Conservation (phyloP, 2,113 vertebrate genomes). For the Phalacrocorax pelagicus region DNA sequence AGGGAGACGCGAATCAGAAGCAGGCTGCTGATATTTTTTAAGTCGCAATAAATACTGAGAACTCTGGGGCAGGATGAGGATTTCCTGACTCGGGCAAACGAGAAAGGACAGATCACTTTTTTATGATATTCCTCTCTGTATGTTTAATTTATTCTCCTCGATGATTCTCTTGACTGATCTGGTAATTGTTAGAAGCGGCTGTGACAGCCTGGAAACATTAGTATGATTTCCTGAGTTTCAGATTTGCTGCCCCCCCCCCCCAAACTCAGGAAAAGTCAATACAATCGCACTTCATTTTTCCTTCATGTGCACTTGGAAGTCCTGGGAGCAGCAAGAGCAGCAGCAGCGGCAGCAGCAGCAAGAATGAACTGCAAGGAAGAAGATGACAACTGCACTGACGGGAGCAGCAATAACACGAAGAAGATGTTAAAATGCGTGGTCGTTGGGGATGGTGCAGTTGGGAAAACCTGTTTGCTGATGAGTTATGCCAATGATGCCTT, state of each 20-base stretch:
- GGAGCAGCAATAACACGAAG: constrained; percentile 53
- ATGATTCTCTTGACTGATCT: constrained; percentile 56
- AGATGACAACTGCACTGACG: constrained; percentile 49
- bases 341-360: not conserved
- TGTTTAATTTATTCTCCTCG: constrained; percentile 47
- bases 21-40: constrained; percentile 49
- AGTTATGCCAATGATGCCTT: constrained; percentile 86
- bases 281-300: constrained; percentile 45
- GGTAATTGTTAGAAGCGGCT: constrained; percentile 49
- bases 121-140: not conserved
- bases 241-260: not conserved
- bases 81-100: constrained; percentile 59
- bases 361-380: constrained; percentile 74
- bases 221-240: constrained; percentile 72
- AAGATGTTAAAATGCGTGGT: constrained; percentile 85
- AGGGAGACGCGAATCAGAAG: not conserved
- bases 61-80: constrained; percentile 59
- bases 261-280: constrained; percentile 43
- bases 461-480: constrained; percentile 84
- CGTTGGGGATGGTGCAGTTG: constrained; percentile 83
- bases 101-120: not conserved
- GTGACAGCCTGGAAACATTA: constrained; percentile 56
- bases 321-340: constrained; percentile 21
- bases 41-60: constrained; percentile 45
- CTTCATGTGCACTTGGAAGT: constrained; percentile 61